Evolutionary conservation across 2,113 vertebrate species (phyloP), one percentile per base, ranked within the genome.

Genomic region (Ascaphus truei): DNA sequence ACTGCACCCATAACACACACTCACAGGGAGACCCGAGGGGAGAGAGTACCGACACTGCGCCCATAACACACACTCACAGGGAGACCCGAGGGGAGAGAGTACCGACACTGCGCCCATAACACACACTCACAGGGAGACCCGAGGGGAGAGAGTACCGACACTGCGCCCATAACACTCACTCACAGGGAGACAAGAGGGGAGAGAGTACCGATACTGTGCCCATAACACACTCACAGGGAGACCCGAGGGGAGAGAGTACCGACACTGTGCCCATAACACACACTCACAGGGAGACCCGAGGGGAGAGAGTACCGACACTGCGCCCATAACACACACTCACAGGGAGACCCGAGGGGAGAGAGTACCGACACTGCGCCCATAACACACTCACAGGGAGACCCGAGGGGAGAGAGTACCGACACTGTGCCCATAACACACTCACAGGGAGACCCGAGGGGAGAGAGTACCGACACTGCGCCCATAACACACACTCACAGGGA

Each of bases 261-360:
- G 78, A 68, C 61, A 94, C 76, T 4, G 39, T 37, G 2, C 93
- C 93, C 33, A 96, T 83, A 77, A 78, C 77, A 23, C 77, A 18
- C n/a, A 95, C 81, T 1, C 75, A 84, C 82, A 96, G 78, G 3
- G 83, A 90, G 62, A 96, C 84, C 94, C 95, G 64, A 29, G 15
- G 13, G 7, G 6, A 50, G 1, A 30, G 5, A 22, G 16, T 12
- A 57, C 16, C 9, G 37, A 6, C 3, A 22, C 12, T 10, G 7
- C 31, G 5, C 31, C 11, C 31, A 33, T 33, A 33, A 25, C 7
- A 26, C 5, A 18, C n/a, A 95, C 81, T 1, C 75, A 84, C 82
- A 96, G 78, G 3, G 83, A 90, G 62, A 96, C 84, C 94, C 95
- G 64, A 29, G 15, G 13, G 7, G 6, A 50, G 1, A 30, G 5